These are phyloP conservation scores for Chrysolina oricalcia DNA, from an alignment of 2,888 invertebrate genomes.

Conservation along the genomic window DNA sequence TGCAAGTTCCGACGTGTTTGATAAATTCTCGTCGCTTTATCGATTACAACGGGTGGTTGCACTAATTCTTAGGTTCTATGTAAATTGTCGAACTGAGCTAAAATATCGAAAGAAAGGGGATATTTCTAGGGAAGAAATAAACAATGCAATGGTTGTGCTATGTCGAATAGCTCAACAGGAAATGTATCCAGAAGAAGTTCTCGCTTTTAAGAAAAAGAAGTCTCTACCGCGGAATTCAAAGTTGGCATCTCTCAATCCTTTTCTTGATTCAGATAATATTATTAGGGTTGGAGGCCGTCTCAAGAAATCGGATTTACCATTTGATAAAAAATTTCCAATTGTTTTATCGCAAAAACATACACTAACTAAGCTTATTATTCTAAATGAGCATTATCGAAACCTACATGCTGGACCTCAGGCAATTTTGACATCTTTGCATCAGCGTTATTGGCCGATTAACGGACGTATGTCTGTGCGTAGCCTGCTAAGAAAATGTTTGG, in stretches of 20 bases:
- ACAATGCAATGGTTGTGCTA: not conserved
- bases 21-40: conserved; percentile 15
- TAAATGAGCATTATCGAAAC: too few species aligned
- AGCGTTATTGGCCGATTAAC: too few species aligned
- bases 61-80: not conserved
- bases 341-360: too few species aligned
- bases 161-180: not conserved
- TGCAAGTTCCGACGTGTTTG: conserved; percentile 1
- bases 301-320: not conserved
- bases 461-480: too few species aligned
- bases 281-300: conserved; percentile 11
- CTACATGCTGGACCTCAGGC: too few species aligned
- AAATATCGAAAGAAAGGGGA: not conserved
- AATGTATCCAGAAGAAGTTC: not conserved
- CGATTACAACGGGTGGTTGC: conserved; percentile 4
- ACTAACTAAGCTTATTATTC: too few species aligned
- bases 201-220: not conserved
- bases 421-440: too few species aligned
- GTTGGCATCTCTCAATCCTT: not conserved
- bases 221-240: not conserved
- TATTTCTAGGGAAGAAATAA: not conserved
- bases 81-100: not conserved
- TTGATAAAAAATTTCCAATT: too few species aligned
- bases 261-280: not conserved
- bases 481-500: too few species aligned